Percentiles rank a stretch among this genome's conserved stretches.
Conservation (phyloP, 2,888 invertebrate species). For the Acronicta psi region DNA sequence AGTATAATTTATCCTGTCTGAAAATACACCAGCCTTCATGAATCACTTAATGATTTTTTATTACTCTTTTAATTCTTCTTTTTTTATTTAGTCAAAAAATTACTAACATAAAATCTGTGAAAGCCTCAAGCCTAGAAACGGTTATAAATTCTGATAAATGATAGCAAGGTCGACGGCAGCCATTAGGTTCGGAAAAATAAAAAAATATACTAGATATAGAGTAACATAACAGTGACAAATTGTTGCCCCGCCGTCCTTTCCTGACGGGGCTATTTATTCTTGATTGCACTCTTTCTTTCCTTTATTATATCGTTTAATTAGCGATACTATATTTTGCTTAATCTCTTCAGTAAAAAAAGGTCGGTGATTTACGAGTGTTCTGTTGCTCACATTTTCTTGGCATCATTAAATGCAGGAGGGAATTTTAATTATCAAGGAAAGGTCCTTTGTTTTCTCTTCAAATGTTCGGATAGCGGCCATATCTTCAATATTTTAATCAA, state of each 20-base stretch:
- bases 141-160: conserved; percentile 63
- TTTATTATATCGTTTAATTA: conserved; percentile 49
- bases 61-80: too few relatives aligned
- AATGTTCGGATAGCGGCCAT: too few relatives aligned
- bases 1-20: too few relatives aligned
- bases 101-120: conserved; percentile 1
- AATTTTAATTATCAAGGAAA: background rate
- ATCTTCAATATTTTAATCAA: too few relatives aligned
- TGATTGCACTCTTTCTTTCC: conserved; percentile 64
- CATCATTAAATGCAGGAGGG: background rate
- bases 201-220: conserved; percentile 57
- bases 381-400: background rate
- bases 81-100: too few relatives aligned
- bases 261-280: conserved; percentile 60
- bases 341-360: background rate
- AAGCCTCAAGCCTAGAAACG: conserved; percentile 20
- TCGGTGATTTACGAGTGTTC: background rate
- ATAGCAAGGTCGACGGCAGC: conserved; percentile 47
- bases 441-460: too few relatives aligned
- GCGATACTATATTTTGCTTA: conserved; percentile 13
- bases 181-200: conserved; percentile 62
- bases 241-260: conserved; percentile 55
- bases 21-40: too few relatives aligned
- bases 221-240: conserved; percentile 70
- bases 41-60: too few relatives aligned